Conservation (phyloP, 2,888 invertebrate species). For the Hirtodrosophila confusa region DNA sequence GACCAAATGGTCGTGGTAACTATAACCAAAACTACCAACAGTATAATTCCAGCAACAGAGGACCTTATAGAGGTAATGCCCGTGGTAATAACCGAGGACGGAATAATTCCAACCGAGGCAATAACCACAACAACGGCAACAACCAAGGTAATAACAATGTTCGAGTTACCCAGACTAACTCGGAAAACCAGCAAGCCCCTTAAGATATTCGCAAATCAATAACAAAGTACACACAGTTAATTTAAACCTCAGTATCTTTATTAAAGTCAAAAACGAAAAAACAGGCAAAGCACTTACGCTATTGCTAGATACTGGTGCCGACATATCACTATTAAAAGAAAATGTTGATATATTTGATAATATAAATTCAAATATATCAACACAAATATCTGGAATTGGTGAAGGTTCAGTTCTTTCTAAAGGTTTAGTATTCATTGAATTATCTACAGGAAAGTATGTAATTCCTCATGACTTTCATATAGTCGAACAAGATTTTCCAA, state of each 20-base stretch:
- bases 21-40: conserved; percentile 3
- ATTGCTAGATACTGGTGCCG: conserved; percentile 8
- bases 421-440: conserved; percentile 14
- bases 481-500: conserved; percentile 9
- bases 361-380: background rate
- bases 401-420: conserved; percentile 14
- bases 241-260: conserved; percentile 4
- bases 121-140: background rate
- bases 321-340: conserved; percentile 8
- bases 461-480: background rate
- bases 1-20: conserved; percentile 16
- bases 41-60: conserved; percentile 3
- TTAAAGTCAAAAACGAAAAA: conserved; percentile 3
- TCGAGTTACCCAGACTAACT: conserved; percentile 10
- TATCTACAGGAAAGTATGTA: conserved; percentile 3
- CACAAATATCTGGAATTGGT: conserved; percentile 12
- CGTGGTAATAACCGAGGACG: conserved; percentile 1
- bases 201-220: background rate
- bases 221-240: conserved; percentile 5
- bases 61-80: conserved; percentile 4
- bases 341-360: conserved; percentile 1
- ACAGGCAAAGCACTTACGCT: conserved; percentile 1
- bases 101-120: conserved; percentile 7
- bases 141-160: conserved; percentile 10
- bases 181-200: conserved; percentile 7